A percentile compares a stretch with the other conserved stretches of the same genome.
phyloP scores from a whole-genome alignment of 2,113 vertebrate genomes.

The Anseranas semipalmata region DNA sequence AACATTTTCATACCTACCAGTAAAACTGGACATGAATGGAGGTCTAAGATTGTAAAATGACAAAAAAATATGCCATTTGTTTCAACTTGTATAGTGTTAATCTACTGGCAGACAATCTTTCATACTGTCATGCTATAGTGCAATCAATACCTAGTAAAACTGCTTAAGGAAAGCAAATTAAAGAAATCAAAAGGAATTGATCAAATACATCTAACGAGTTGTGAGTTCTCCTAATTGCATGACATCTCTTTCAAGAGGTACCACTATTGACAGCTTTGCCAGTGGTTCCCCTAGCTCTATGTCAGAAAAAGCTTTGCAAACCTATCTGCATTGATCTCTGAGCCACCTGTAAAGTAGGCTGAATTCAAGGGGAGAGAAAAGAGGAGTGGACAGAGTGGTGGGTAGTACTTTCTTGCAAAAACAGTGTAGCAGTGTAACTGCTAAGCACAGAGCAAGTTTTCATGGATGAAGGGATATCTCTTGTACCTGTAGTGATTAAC shows the following conservation, averaged over 20 bases:
- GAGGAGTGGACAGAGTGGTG: neutral
- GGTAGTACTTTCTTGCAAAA: neutral
- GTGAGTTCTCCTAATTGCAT: neutral
- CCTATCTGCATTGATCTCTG: neutral
- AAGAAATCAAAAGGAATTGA: slow-evolving; percentile 4
- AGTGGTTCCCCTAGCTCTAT: neutral
- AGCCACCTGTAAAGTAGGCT: neutral
- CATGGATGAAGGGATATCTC: neutral
- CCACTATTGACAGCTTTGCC: neutral
- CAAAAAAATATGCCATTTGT: neutral
- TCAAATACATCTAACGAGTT: neutral
- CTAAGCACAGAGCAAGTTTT: neutral
- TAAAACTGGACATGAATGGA: neutral
- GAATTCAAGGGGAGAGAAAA: neutral
- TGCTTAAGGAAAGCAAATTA: neutral
- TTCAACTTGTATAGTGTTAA: neutral
- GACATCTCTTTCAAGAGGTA: neutral
- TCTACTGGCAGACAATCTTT: neutral
- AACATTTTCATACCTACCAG: neutral
- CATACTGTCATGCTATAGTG: neutral
- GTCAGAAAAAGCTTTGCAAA: neutral
- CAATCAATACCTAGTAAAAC: neutral
- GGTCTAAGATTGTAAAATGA: neutral
- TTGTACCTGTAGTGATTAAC: neutral
- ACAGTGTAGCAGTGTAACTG: neutral